These are phyloP conservation scores for Dufourea novaeangliae DNA, from an alignment of 1,140 invertebrate species.

Conservation along the genomic window DNA sequence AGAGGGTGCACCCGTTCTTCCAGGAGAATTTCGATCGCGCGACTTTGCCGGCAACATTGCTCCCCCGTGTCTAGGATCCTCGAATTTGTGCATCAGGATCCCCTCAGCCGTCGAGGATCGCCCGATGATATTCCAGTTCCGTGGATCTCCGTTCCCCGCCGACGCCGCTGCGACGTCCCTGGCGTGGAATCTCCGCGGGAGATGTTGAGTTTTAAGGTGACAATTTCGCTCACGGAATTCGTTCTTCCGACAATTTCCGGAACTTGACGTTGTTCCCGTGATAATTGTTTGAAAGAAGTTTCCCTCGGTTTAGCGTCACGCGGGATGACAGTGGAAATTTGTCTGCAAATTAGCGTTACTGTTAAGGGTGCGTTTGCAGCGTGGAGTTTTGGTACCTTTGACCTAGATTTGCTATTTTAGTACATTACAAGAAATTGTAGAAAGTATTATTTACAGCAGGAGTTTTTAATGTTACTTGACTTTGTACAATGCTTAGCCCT, in stretches of 20 bases:
- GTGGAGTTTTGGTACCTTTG: too few species aligned
- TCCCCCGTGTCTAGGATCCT: neutral
- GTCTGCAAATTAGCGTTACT: neutral
- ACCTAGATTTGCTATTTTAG: neutral
- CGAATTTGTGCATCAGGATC: neutral
- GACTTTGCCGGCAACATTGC: slow-evolving; percentile 1
- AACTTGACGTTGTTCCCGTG: neutral
- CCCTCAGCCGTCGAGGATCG: neutral
- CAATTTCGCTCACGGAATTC: neutral
- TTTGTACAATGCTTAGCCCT: too few species aligned
- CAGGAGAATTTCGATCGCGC: slow-evolving; percentile 14
- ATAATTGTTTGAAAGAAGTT: slow-evolving; percentile 26
- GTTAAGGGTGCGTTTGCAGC: neutral
- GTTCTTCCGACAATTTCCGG: neutral
- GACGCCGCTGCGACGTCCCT: neutral
- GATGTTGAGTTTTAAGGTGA: slow-evolving; percentile 8
- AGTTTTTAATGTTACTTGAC: too few species aligned
- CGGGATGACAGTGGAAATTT: neutral
- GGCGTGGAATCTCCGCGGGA: neutral
- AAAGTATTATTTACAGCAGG: too few species aligned
- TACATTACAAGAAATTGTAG: too few species aligned
- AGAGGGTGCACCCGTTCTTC: slow-evolving; percentile 8
- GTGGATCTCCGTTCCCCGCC: neutral
- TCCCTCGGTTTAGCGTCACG: neutral
- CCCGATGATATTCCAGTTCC: slow-evolving; percentile 5